Conservation (phyloP, 37 sponge, comb jelly and placozoan genomes). For the Beroe forskalii region DNA sequence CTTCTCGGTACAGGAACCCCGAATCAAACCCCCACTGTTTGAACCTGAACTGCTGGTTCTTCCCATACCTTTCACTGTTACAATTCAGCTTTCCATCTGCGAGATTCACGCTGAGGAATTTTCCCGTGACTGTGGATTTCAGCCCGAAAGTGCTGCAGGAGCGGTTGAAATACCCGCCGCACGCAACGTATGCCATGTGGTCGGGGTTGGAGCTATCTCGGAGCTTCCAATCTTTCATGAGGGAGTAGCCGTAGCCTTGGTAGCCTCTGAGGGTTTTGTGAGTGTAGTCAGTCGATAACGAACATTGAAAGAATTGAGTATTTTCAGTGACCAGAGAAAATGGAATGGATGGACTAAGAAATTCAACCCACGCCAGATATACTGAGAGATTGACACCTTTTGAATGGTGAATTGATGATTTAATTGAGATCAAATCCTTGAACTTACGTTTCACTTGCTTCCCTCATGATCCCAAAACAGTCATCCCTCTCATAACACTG, state of each 20-base stretch:
- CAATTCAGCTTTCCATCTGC: background rate
- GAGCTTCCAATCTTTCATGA: background rate
- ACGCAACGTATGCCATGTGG: background rate
- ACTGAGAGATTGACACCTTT: no score
- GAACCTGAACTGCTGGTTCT: background rate
- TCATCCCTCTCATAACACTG: background rate
- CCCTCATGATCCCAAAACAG: background rate
- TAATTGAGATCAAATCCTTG: no score
- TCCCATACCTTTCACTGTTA: background rate
- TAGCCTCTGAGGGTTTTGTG: no score
- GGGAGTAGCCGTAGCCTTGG: background rate
- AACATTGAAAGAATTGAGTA: no score
- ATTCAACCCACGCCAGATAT: no score
- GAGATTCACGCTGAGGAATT: background rate
- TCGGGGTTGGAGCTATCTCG: background rate
- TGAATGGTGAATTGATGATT: no score
- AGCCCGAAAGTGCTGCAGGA: background rate
- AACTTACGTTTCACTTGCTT: no score
- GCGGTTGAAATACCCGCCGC: background rate
- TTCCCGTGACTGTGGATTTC: background rate
- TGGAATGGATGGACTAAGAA: no score
- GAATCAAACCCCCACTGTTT: background rate
- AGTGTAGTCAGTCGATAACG: no score
- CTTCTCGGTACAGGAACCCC: background rate
- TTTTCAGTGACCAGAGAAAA: no score